phyloP scores from a whole-genome alignment of 2,113 vertebrate genomes.

The Elaphurus davidianus region DNA sequence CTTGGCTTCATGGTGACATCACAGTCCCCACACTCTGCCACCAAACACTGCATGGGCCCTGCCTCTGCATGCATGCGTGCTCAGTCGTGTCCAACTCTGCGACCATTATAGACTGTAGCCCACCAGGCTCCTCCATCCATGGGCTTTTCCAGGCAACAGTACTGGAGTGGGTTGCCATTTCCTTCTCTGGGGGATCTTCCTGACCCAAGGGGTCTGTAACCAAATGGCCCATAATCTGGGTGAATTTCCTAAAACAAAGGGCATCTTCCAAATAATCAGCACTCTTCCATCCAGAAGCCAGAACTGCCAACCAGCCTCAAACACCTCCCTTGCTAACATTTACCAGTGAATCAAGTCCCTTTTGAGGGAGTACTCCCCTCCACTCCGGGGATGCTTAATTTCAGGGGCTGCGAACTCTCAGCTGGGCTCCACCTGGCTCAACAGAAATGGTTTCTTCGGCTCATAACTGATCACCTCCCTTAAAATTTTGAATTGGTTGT shows the following conservation, averaged over 20 bases:
- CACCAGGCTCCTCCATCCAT: neutral
- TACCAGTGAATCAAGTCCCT: neutral
- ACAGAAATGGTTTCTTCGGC: neutral
- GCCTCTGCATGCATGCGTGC: fast-evolving
- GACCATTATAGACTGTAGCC: neutral
- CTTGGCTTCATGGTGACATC: neutral
- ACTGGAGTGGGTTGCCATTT: neutral
- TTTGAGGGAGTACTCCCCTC: neutral
- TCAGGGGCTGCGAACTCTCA: neutral
- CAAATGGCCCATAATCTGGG: fast-evolving
- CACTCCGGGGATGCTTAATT: neutral
- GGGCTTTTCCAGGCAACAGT: neutral
- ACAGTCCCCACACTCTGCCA: neutral
- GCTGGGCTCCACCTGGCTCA: neutral
- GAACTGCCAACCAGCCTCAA: neutral
- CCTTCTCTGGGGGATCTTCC: neutral
- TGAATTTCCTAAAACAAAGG: neutral
- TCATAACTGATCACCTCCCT: neutral
- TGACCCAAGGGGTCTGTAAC: neutral
- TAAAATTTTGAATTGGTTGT: neutral
- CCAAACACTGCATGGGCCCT: neutral
- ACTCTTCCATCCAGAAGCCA: neutral
- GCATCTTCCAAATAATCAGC: neutral
- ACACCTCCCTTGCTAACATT: neutral
- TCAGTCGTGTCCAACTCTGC: neutral